Evolutionary conservation across 2,888 invertebrate species (phyloP).

Genomic region (Lamproptera curius): DNA sequence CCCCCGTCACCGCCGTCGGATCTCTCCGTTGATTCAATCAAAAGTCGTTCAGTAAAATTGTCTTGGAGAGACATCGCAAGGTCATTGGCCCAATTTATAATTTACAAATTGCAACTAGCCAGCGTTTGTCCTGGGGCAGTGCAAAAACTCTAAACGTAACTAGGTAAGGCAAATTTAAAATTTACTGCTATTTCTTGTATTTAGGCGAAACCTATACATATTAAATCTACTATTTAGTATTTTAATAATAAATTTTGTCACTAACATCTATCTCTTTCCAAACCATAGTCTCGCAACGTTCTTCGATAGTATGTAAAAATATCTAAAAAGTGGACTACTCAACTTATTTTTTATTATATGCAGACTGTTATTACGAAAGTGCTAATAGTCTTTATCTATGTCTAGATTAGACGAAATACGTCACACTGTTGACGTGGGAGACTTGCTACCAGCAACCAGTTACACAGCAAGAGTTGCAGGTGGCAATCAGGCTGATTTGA

Average conservation of each 20-base stretch:
- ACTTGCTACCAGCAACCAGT: conserved; percentile 59
- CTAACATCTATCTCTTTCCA: too few relatives aligned
- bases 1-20: conserved; percentile 68
- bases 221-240: too few relatives aligned
- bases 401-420: conserved; percentile 59
- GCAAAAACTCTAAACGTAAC: conserved; percentile 63
- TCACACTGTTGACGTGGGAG: conserved; percentile 59
- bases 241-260: too few relatives aligned
- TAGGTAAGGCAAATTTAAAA: too few relatives aligned
- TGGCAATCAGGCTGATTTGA: conserved; percentile 66
- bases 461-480: conserved; percentile 67
- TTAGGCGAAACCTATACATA: too few relatives aligned
- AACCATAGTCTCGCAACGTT: too few relatives aligned
- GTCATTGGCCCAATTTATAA: conserved; percentile 64
- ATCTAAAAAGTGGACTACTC: too few relatives aligned
- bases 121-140: conserved; percentile 59
- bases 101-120: conserved; percentile 57
- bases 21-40: conserved; percentile 63
- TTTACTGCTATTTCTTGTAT: too few relatives aligned
- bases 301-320: too few relatives aligned
- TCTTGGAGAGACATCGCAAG: conserved; percentile 66
- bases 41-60: conserved; percentile 60
- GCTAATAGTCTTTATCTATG: neutral
- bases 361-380: too few relatives aligned
- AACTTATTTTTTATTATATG: too few relatives aligned